Evolutionary conservation across 2,888 invertebrate genomes (phyloP).

Genomic region (Oxyteleia sp.): DNA sequence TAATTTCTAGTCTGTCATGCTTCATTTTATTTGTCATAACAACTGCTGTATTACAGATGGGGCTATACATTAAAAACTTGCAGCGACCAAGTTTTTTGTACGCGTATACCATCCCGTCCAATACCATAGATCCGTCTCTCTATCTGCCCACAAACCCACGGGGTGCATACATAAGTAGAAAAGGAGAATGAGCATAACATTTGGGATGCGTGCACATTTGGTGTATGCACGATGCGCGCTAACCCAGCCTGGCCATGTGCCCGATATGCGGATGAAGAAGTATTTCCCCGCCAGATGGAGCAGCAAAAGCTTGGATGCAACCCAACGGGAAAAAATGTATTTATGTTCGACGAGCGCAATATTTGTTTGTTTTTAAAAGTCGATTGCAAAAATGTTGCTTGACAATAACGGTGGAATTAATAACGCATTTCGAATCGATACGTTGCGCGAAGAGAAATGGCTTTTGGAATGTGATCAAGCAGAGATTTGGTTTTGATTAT

Average conservation of each 20-base stretch:
- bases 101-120: conserved; percentile 20
- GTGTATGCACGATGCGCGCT: conserved; percentile 44
- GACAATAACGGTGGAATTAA: too few species aligned
- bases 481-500: too few species aligned
- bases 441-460: too few species aligned
- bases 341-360: too few species aligned
- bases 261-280: conserved; percentile 47
- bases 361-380: too few species aligned
- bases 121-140: conserved; percentile 35
- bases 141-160: conserved; percentile 32
- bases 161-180: conserved; percentile 52
- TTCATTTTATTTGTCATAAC: conserved; percentile 17
- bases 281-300: too few species aligned
- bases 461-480: too few species aligned
- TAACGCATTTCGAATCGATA: too few species aligned
- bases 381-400: too few species aligned
- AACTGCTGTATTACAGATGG: conserved; percentile 17
- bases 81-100: conserved; percentile 15
- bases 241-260: conserved; percentile 54
- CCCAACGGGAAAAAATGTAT: too few species aligned
- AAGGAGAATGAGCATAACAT: conserved; percentile 55
- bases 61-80: conserved; percentile 1
- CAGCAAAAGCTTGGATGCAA: too few species aligned
- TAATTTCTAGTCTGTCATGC: not conserved
- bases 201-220: conserved; percentile 58